Base-by-base conservation (phyloP, 2,888 invertebrate species). In the Osmoderma eremita region DNA sequence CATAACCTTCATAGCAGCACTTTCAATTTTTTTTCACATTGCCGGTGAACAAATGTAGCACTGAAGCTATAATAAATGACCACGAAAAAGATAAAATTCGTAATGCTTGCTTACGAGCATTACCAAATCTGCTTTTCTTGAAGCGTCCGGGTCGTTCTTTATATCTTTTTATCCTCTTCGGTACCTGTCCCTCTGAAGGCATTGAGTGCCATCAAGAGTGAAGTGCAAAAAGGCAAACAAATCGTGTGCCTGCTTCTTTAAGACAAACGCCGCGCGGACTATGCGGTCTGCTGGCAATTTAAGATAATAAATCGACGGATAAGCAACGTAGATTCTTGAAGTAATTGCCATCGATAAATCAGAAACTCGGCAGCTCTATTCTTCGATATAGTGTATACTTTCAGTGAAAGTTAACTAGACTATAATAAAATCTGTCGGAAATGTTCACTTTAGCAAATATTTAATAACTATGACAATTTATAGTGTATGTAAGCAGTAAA, bases 201-300 rank as follows among this genome's bases (percentile, higher is more conserved):
- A 56, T 56, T 41, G 42, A 41, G 41, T 56, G 42, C 41, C 56
- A 42, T 41, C 42, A 42, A 56, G 22, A 56, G 41, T 56, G 41
- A 56, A 56, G 24, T 13, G 41, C 39, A 56, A 56, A 56, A 42
- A 20, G 48, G 41, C 56, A 15, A 41, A n/a, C 41, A 41, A 56
- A 56, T 15, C 13, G 42, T 41, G 24, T 18, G 20, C 22, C 22
- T 56, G 41, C 24, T 22, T 41, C 42, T 56, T 56, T 56, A 41
- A 56, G 56, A 41, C 41, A 41, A 41, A 39, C 41, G 41, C 42
- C n/a, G 41, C 22, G 54, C 38, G 20, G 20, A 39, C 39, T 54
- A 54, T 39, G 54, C 54, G 20, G 39, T 18, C 54, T 39, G 39
- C 20, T 42, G 22, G 56, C 56, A 56, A 56, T 56, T 56, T 56